Evolutionary conservation across 2,888 invertebrate species (phyloP), one percentile per base, ranked within the genome.

Genomic region (Apamea monoglypha): DNA sequence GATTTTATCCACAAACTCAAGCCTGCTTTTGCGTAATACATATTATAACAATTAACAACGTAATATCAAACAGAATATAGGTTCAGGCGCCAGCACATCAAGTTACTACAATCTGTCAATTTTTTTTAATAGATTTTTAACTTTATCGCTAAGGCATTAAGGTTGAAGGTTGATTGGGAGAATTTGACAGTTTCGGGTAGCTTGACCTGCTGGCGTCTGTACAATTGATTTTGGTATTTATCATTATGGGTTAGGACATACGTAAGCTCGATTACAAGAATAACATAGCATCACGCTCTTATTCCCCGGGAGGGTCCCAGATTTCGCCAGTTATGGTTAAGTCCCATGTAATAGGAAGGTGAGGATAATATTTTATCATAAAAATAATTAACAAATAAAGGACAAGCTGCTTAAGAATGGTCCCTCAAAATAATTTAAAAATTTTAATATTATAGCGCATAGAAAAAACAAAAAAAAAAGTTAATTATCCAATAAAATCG

Each of bases 221-320:
- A 32, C 5, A 50, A 59, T 40, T 61, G 18, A 47, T 81, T 47
- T 56, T n/a, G n/a, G n/a, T n/a, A 73, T 36, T 56, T 56, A 36
- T 64, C 44, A 44, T 64, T 40, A 40, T 40, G 40, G 7, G 40
- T 40, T 29, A 36, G 32, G 36, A 50, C 53, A 53, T 40, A 66
- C 16, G 32, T 81, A 80, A 74, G 75, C 82, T 80, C 80, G n/a
- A 59, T 7, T 50, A 66, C 36, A 32, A 53, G 44, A 36, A 64
- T 16, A 47, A n/a, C 2, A 44, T 32, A 44, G 53, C 16, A 36
- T 36, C 12, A 12, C 2, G 2, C 18, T 10, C 16, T 7, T 47
- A 16, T 47, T 61, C 16, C 5, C 16, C 16, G 16, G 21, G n/a
- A 6, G 18, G 32, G 14, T 3, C 2, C n/a, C 18, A 36, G 10